Evolutionary conservation across 2,888 invertebrate genomes (phyloP).

Genomic region (Hydropsyche betteni): DNA sequence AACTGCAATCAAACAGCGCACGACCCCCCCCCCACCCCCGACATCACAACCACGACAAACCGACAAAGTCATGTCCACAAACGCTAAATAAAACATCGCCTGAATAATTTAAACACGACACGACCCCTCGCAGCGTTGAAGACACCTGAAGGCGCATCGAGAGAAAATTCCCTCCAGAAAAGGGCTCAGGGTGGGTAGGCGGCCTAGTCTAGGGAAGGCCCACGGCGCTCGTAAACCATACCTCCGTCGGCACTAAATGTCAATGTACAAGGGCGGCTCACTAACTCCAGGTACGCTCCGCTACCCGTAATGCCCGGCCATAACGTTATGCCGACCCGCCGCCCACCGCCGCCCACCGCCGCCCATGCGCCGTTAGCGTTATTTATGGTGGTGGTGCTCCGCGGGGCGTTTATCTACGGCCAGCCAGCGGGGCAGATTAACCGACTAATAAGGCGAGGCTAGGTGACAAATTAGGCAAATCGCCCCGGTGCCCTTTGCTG

Average conservation of each 20-base stretch:
- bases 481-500: conserved; percentile 24
- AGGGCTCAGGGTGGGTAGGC: conserved; percentile 21
- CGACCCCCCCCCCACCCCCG: too few relatives aligned
- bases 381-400: conserved; percentile 45
- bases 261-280: conserved; percentile 57
- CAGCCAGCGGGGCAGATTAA: conserved; percentile 44
- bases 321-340: conserved; percentile 39
- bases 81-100: too few relatives aligned
- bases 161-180: conserved; percentile 1
- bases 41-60: too few relatives aligned
- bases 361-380: conserved; percentile 43
- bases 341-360: neutral
- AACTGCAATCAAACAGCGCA: too few relatives aligned
- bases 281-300: conserved; percentile 49
- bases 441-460: conserved; percentile 43
- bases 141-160: neutral
- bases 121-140: neutral
- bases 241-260: conserved; percentile 60
- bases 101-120: neutral
- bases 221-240: conserved; percentile 57
- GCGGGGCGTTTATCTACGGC: conserved; percentile 45
- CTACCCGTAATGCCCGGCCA: conserved; percentile 41
- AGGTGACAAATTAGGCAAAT: conserved; percentile 48
- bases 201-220: conserved; percentile 41
- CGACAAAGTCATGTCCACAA: too few relatives aligned